Percentiles rank a stretch among this genome's conserved stretches.
phyloP scores from a whole-genome alignment of 2,888 invertebrate species.

The Melieria crassipennis region DNA sequence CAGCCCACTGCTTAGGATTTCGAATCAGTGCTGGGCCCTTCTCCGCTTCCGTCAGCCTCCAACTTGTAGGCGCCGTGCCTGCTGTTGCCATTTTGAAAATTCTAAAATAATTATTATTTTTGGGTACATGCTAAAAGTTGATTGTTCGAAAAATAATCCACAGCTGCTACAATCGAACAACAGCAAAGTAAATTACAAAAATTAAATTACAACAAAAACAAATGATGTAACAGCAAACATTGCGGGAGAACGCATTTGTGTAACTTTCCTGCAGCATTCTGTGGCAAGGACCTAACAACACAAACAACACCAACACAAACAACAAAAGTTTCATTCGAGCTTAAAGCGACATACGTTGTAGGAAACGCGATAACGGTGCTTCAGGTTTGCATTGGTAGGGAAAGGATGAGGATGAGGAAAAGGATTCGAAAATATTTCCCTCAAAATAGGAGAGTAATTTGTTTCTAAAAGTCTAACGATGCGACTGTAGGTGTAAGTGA shows the following conservation, averaged over 20 bases:
- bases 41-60: too few relatives aligned
- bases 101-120: conserved; percentile 17
- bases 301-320: background rate
- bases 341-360: background rate
- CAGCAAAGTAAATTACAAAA: too few relatives aligned
- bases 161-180: background rate
- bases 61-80: too few relatives aligned
- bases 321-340: background rate
- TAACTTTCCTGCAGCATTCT: conserved; percentile 29
- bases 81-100: conserved; percentile 11
- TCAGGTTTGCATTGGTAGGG: too few relatives aligned
- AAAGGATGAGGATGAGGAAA: too few relatives aligned
- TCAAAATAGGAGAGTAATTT: too few relatives aligned
- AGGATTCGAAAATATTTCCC: too few relatives aligned
- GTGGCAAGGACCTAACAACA: conserved; percentile 15
- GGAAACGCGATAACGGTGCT: too few relatives aligned
- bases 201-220: conserved; percentile 18
- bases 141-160: conserved; percentile 4
- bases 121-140: conserved; percentile 4
- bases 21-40: too few relatives aligned
- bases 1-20: too few relatives aligned
- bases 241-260: conserved; percentile 21
- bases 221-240: conserved; percentile 7
- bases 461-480: too few relatives aligned
- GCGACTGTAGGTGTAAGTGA: too few relatives aligned